Evolutionary conservation across 2,797 vertebrate genomes (phyloP).

Genomic region (Vultur gryphus): DNA sequence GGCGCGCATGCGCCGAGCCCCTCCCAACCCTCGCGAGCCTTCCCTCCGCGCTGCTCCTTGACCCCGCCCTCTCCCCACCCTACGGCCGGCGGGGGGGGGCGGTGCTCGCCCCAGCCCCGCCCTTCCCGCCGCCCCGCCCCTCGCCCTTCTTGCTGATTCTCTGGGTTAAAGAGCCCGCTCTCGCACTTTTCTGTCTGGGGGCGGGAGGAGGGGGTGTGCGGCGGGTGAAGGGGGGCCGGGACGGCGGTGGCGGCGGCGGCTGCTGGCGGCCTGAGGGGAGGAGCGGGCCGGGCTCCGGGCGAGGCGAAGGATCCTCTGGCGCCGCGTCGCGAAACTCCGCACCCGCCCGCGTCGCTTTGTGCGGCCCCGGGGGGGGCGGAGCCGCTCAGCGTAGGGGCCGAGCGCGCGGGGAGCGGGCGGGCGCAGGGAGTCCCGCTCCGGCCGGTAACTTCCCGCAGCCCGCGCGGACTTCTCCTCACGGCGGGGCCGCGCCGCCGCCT

Average conservation of each 20-base stretch:
- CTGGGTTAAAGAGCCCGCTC: slow-evolving; percentile 5
- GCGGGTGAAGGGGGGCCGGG: neutral
- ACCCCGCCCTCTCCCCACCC: neutral
- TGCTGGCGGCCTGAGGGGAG: neutral
- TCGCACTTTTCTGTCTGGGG: neutral
- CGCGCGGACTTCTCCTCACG: neutral
- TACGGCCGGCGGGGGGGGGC: neutral
- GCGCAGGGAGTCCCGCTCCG: neutral
- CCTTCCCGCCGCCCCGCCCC: neutral
- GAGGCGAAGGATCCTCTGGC: neutral
- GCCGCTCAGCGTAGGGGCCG: neutral
- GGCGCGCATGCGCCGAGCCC: neutral
- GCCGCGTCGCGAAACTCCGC: neutral
- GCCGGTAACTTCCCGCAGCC: slow-evolving; percentile 13
- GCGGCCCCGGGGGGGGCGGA: neutral
- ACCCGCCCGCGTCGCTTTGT: neutral
- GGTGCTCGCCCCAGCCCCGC: accelerated
- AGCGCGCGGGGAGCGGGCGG: neutral
- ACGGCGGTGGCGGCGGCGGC: accelerated
- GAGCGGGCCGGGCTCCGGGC: too few relatives aligned
- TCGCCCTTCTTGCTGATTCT: neutral
- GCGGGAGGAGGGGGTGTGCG: neutral
- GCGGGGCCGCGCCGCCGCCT: neutral
- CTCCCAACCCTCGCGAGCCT: slow-evolving; percentile 8
- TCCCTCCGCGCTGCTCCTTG: neutral